Evolutionary conservation across 2,797 vertebrate genomes (phyloP).

Genomic region (Pachyuromys duprasi): DNA sequence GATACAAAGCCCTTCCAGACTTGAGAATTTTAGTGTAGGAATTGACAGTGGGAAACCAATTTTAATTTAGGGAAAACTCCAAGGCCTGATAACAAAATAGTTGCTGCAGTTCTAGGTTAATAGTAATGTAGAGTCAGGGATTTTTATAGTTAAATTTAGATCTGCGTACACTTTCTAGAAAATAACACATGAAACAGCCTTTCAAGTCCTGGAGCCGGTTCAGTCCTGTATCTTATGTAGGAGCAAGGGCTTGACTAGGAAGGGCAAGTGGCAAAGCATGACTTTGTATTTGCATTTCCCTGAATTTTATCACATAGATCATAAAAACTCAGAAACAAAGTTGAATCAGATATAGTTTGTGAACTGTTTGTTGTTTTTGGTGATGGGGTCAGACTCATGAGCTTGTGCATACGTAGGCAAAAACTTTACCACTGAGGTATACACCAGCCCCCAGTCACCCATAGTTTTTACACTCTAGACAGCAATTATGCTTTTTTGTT

Average conservation of each 20-base stretch:
- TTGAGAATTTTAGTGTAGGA: slow-evolving; percentile 42
- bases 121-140: not conserved
- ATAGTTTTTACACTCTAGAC: not conserved
- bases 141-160: slow-evolving; percentile 26
- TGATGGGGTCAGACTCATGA: not conserved
- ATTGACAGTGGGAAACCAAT: not conserved
- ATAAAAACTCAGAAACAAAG: slow-evolving; percentile 12
- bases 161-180: not conserved
- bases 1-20: not conserved
- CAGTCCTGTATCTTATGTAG: not conserved
- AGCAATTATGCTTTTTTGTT: slow-evolving; percentile 9
- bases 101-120: slow-evolving; percentile 19
- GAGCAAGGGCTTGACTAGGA: not conserved
- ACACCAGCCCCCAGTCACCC: not conserved
- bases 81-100: not conserved
- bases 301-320: not conserved
- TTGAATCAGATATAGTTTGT: not conserved
- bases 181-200: not conserved
- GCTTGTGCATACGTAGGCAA: not conserved
- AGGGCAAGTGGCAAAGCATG: not conserved
- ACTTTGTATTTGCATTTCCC: slow-evolving; percentile 2
- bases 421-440: not conserved
- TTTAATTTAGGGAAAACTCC: slow-evolving; percentile 21
- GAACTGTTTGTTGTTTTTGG: not conserved
- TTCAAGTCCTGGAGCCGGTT: slow-evolving; percentile 34